These are phyloP conservation scores for Onychostruthus taczanowskii DNA, from an alignment of 2,113 vertebrate genomes.

Conservation along the genomic window DNA sequence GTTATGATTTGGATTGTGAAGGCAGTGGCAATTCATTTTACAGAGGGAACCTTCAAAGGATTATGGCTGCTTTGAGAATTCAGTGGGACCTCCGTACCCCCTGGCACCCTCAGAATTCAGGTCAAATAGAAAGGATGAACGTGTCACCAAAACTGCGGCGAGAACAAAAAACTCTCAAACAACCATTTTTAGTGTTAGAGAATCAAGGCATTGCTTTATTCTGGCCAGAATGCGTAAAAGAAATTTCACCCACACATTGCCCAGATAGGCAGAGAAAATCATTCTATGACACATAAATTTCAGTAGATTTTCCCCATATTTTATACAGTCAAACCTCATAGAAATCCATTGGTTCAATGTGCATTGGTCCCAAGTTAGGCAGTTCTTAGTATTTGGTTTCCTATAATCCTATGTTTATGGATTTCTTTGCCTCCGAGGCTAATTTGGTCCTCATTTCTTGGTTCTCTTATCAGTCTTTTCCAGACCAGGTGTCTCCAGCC, in stretches of 20 bases:
- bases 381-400: not conserved
- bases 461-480: not conserved
- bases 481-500: fast-evolving
- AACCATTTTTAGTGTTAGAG: not conserved
- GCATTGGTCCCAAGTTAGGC: not conserved
- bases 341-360: not conserved
- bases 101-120: not conserved
- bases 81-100: not conserved
- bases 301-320: not conserved
- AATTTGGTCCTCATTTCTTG: not conserved
- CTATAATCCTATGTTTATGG: fast-evolving
- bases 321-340: not conserved
- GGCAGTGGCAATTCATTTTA: not conserved
- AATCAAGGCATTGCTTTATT: not conserved
- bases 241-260: not conserved
- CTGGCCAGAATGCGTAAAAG: not conserved
- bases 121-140: not conserved
- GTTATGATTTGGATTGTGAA: not conserved
- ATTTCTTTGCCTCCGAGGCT: not conserved
- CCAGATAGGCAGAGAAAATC: not conserved
- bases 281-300: not conserved
- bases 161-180: not conserved
- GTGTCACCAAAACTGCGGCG: fast-evolving
- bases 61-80: not conserved
- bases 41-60: not conserved